Evolutionary conservation across 2,888 invertebrate genomes (phyloP), one percentile per base, ranked within the genome.

Genomic region (Proisotoma minuta): DNA sequence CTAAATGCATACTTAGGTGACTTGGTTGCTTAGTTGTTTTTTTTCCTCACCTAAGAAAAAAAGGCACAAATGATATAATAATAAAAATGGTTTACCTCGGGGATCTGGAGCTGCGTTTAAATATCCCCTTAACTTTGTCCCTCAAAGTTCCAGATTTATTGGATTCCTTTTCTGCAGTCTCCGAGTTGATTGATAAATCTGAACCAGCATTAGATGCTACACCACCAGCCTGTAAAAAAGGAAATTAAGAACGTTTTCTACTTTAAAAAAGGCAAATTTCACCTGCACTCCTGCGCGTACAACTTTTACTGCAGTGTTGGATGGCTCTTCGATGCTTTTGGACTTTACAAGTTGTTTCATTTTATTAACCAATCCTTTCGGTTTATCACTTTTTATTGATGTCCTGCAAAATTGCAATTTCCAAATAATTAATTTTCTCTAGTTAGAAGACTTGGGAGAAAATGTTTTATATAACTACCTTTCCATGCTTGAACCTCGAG

Each of bases 331-430:
- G 58, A 89, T 85, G 70, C 89, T 89, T 52, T 88, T 84, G 1
- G 91, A 89, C 78, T 91, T 92, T 1, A 91, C 91, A 57, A 92
- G 79, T 75, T 89, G 87, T 69, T 81, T 82, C 61, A 93, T 78
- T 80, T 91, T 92, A 20, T 89, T 88, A 76, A 91, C 88, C 34
- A 92, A 79, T 54, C 90, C 85, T 78, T 88, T 86, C 79, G 89
- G 88, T 77, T 89, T 90, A 61, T 89, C 92, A 77, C 91, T 91
- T 77, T 91, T 89, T 0, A 88, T 88, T 1, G 91, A 92, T 43
- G 43, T 43, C 43, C 20, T 48, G 4, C 3, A 47, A 4, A 10
- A 8, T 20, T 12, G 22, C 8, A 20, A 18, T 10, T 12, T 8
- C n/a, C 12, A 8, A 48, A 20, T 48, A n/a, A 18, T 50, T 50